Percentiles rank a stretch among this genome's conserved stretches.
Evolutionary conservation across 2,113 vertebrate genomes (phyloP).

Genomic region (Oreotrochilus melanogaster): DNA sequence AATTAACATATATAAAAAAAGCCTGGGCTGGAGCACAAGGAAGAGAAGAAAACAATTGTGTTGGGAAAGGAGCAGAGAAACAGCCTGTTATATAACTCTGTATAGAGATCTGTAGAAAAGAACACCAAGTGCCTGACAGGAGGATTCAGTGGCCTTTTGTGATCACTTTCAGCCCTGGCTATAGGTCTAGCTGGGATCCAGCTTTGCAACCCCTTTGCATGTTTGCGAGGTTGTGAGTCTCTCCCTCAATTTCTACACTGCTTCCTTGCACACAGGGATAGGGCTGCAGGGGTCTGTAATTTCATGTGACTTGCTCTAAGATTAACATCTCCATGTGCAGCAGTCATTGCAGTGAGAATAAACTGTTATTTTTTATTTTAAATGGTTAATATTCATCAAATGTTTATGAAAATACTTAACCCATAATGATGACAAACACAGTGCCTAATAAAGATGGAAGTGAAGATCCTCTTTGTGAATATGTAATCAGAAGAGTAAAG

Average conservation of each 20-base stretch:
- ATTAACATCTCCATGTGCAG: constrained; percentile 53
- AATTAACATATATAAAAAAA: background rate
- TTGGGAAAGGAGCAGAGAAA: background rate
- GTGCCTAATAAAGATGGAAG: constrained; percentile 63
- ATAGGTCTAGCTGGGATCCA: background rate
- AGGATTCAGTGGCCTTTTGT: background rate
- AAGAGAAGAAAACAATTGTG: background rate
- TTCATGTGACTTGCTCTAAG: constrained; percentile 10
- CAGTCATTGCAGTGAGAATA: constrained; percentile 55
- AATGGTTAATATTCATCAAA: constrained; percentile 76
- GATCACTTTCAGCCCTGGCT: background rate
- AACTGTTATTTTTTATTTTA: constrained; percentile 74
- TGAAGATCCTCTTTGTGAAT: constrained; percentile 74
- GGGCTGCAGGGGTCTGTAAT: background rate
- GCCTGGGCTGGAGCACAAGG: background rate
- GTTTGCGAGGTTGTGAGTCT: background rate
- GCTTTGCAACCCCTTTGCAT: background rate
- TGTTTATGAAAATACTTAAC: constrained; percentile 67
- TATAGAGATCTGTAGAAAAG: background rate
- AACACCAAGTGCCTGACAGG: background rate
- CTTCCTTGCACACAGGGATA: background rate
- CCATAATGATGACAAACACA: constrained; percentile 63
- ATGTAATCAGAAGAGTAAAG: constrained; percentile 74
- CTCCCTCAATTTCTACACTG: background rate
- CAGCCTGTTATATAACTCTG: background rate